These are phyloP conservation scores for Scrobipalpa costella DNA, from an alignment of 2,888 invertebrate genomes.

Conservation along the genomic window DNA sequence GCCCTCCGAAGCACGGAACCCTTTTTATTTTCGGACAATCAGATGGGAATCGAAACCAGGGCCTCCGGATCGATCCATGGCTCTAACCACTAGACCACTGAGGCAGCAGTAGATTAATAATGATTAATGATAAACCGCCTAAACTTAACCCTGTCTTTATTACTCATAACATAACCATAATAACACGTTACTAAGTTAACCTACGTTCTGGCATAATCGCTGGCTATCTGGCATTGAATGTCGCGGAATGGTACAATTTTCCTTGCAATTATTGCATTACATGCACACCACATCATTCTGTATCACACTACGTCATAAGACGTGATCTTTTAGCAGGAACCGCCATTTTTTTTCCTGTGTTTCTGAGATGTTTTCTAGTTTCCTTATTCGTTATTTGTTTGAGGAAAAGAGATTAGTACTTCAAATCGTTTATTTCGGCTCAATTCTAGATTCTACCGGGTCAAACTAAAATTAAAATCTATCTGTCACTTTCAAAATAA, in stretches of 20 bases:
- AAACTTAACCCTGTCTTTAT: neutral
- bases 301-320: conserved; percentile 1
- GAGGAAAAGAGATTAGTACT: neutral
- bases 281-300: conserved; percentile 10
- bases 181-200: conserved; percentile 3
- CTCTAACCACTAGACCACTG: neutral
- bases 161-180: conserved; percentile 7
- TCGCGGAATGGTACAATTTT: conserved; percentile 17
- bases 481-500: no score
- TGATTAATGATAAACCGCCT: neutral
- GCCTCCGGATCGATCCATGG: neutral
- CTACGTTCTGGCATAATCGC: neutral
- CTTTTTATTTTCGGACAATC: no score
- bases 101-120: neutral
- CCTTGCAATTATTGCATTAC: conserved; percentile 25
- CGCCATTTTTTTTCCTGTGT: neutral
- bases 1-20: no score
- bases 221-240: conserved; percentile 17
- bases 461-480: no score
- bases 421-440: no score
- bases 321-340: conserved; percentile 3
- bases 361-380: neutral
- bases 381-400: neutral
- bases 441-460: no score
- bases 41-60: no score